phyloP scores from a whole-genome alignment of 2,888 invertebrate genomes.

The Standfussiana lucernea region DNA sequence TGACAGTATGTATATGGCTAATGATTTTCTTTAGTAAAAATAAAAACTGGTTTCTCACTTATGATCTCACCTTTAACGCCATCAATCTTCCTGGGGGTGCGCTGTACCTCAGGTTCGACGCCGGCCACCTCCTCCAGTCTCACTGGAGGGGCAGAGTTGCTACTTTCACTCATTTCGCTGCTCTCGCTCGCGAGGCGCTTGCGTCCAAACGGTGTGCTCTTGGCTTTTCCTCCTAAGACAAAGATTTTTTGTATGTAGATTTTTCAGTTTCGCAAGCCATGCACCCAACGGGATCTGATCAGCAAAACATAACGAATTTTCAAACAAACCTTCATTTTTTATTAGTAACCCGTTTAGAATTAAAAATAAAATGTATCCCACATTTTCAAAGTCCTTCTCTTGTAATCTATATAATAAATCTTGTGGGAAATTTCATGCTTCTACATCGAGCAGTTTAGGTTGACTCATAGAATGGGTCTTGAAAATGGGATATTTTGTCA shows the following conservation, averaged over 20 bases:
- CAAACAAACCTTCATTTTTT: too few species aligned
- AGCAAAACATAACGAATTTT: not conserved
- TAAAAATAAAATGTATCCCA: too few species aligned
- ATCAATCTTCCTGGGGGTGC: slow-evolving; percentile 88
- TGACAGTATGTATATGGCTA: not conserved
- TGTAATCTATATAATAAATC: too few species aligned
- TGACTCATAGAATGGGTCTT: not conserved
- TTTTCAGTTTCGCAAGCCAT: not conserved
- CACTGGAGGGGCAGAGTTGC: slow-evolving; percentile 84
- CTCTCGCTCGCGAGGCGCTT: slow-evolving; percentile 86
- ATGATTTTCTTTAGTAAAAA: not conserved
- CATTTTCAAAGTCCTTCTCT: too few species aligned
- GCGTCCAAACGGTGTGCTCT: slow-evolving; percentile 71
- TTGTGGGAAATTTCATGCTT: too few species aligned
- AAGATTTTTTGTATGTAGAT: not conserved
- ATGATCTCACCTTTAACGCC: slow-evolving; percentile 84
- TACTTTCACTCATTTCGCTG: slow-evolving; percentile 86
- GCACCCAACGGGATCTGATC: not conserved
- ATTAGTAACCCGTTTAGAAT: too few species aligned
- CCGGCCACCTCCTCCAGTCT: slow-evolving; percentile 87
- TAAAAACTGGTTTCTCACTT: slow-evolving; percentile 31
- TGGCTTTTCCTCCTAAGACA: slow-evolving; percentile 77
- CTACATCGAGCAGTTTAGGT: not conserved
- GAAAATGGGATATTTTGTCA: not conserved
- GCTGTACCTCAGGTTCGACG: slow-evolving; percentile 89